Percentiles rank a stretch among this genome's conserved stretches.
Evolutionary conservation across 2,113 vertebrate genomes (phyloP).

Genomic region (Melospiza melodia): DNA sequence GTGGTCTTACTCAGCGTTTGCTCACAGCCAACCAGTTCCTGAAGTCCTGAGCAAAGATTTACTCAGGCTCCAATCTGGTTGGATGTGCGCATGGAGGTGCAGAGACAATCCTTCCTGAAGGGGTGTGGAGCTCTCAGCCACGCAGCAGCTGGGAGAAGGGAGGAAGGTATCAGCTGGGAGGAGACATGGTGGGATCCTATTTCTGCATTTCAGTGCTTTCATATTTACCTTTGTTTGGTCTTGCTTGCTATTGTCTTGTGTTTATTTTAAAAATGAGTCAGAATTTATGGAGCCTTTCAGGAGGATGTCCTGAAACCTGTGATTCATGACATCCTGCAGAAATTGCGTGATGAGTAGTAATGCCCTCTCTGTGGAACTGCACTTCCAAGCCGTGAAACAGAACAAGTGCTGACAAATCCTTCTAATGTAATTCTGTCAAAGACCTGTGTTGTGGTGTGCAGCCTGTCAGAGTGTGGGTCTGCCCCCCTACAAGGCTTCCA

Average conservation of each 20-base stretch:
- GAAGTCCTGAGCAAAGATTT: neutral
- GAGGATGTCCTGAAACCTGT: constrained; percentile 7
- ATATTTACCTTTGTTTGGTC: constrained; percentile 1
- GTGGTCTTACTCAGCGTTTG: neutral
- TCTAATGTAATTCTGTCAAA: neutral
- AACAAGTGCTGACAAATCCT: neutral
- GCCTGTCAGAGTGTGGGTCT: neutral
- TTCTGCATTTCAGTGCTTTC: neutral
- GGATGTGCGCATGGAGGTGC: neutral
- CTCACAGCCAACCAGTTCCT: neutral
- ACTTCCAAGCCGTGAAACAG: neutral
- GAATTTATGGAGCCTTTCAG: constrained; percentile 34
- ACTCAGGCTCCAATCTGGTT: neutral
- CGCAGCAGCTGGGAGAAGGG: neutral
- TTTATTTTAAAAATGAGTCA: constrained; percentile 52
- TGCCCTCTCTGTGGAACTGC: neutral
- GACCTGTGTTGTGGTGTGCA: neutral
- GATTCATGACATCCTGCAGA: constrained; percentile 54
- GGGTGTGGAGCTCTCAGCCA: neutral
- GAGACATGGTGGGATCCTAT: neutral
- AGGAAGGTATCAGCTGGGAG: neutral
- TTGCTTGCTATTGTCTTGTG: neutral
- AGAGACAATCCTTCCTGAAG: neutral
- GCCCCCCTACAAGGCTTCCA: neutral
- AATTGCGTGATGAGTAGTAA: neutral